phyloP scores from a whole-genome alignment of 2,888 invertebrate species.

The Drosophila nr. fundita region DNA sequence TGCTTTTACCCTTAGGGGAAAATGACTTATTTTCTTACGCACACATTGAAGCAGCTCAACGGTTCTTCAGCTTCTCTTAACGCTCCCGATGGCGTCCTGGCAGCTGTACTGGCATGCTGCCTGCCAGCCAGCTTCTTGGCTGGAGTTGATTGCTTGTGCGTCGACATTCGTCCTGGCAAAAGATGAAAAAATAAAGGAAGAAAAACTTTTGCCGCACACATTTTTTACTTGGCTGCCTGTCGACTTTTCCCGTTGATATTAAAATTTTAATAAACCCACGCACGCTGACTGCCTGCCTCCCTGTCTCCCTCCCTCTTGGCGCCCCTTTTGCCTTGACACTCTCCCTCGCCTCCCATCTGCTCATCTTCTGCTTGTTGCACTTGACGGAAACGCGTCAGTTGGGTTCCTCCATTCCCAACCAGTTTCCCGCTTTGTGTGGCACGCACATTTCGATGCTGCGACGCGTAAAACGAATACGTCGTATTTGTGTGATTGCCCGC shows the following conservation, averaged over 20 bases:
- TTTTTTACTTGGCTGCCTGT: conserved; percentile 77
- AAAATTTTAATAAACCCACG: conserved; percentile 80
- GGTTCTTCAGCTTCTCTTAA: conserved; percentile 5
- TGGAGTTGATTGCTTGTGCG: conserved; percentile 70
- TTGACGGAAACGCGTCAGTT: conserved; percentile 79
- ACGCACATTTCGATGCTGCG: conserved; percentile 78
- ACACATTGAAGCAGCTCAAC: conserved; percentile 69
- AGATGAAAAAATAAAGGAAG: conserved; percentile 3
- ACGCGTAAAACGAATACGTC: conserved; percentile 75
- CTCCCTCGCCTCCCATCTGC: conserved; percentile 8
- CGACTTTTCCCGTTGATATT: conserved; percentile 78
- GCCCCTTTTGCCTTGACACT: neutral
- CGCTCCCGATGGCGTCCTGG: conserved; percentile 21
- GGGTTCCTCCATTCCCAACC: conserved; percentile 21
- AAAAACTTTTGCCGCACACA: conserved; percentile 69
- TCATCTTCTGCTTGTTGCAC: conserved; percentile 72
- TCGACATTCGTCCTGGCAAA: conserved; percentile 66
- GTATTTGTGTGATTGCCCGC: conserved; percentile 69
- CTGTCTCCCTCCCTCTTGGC: neutral
- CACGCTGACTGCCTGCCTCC: conserved; percentile 52
- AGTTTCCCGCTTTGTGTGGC: conserved; percentile 48
- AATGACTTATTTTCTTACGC: conserved; percentile 82
- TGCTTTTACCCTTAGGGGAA: conserved; percentile 70
- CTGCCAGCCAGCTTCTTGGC: conserved; percentile 10
- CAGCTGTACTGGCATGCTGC: conserved; percentile 42